Conservation (phyloP, 2,888 invertebrate species). For the Calephelis perditalis region DNA sequence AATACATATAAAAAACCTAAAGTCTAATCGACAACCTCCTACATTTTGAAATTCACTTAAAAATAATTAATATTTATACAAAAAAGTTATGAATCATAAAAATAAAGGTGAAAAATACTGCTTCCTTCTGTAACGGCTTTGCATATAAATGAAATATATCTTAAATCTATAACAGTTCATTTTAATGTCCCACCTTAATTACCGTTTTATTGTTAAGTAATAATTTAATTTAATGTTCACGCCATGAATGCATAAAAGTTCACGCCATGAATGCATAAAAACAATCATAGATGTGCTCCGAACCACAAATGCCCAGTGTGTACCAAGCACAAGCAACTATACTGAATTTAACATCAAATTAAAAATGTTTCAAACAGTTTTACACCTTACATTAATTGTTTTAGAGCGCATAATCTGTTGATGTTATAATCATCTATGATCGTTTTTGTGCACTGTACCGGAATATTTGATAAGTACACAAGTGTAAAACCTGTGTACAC, state of each 20-base stretch:
- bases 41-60: no score
- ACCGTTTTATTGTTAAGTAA: conserved; percentile 11
- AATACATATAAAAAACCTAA: no score
- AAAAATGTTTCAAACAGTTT: conserved; percentile 15
- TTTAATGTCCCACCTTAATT: neutral
- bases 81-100: no score
- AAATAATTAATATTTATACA: no score
- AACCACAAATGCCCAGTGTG: conserved; percentile 23
- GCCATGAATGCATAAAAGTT: conserved; percentile 4
- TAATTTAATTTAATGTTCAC: conserved; percentile 6
- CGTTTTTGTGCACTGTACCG: conserved; percentile 27
- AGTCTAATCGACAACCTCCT: no score
- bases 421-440: conserved; percentile 6
- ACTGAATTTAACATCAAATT: conserved; percentile 10
- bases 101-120: no score
- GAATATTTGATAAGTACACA: conserved; percentile 46
- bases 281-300: conserved; percentile 9
- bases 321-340: conserved; percentile 34
- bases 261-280: conserved; percentile 4
- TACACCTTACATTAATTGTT: neutral
- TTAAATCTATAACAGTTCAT: conserved; percentile 5
- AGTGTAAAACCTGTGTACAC: conserved; percentile 46
- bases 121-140: neutral
- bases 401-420: conserved; percentile 18
- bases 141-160: conserved; percentile 9